Percentiles rank a stretch among this genome's conserved stretches.
These are phyloP conservation scores for Caenorhabditis sp. DNA, from an alignment of 2,888 invertebrate genomes.

Conservation along the genomic window DNA sequence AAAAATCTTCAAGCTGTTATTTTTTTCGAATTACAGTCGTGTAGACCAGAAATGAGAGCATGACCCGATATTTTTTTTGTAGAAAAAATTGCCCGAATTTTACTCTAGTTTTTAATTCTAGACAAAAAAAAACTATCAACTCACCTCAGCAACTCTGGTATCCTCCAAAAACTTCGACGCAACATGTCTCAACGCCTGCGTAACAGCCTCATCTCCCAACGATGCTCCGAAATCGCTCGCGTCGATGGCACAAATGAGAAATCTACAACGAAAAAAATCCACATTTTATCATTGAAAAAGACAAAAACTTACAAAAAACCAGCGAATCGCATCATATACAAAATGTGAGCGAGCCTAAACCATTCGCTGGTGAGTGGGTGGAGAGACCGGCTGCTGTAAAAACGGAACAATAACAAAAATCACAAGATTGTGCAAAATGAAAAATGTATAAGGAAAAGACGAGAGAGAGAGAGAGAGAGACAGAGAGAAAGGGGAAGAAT, in stretches of 20 bases:
- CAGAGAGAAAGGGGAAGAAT: conserved; percentile 19
- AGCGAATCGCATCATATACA: neutral
- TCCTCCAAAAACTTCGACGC: conserved; percentile 47
- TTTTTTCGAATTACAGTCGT: neutral
- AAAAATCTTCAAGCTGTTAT: neutral
- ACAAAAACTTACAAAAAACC: neutral
- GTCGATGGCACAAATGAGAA: neutral
- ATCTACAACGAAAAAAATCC: neutral
- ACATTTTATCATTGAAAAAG: neutral
- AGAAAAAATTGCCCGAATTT: no score
- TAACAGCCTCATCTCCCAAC: conserved; percentile 53
- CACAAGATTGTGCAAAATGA: conserved; percentile 9
- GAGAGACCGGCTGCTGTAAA: conserved; percentile 1
- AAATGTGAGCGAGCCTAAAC: neutral
- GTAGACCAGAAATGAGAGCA: no score
- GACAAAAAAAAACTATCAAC: conserved; percentile 5
- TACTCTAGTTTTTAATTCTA: no score
- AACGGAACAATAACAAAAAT: conserved; percentile 3
- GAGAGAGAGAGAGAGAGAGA: neutral
- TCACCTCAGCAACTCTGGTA: conserved; percentile 51
- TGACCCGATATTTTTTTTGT: no score
- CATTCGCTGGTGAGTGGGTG: neutral
- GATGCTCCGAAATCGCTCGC: conserved; percentile 38
- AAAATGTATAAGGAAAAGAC: conserved; percentile 7
- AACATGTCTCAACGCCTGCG: conserved; percentile 51